Evolutionary conservation across 2,113 vertebrate species (phyloP).

Genomic region (Elaphurus davidianus): DNA sequence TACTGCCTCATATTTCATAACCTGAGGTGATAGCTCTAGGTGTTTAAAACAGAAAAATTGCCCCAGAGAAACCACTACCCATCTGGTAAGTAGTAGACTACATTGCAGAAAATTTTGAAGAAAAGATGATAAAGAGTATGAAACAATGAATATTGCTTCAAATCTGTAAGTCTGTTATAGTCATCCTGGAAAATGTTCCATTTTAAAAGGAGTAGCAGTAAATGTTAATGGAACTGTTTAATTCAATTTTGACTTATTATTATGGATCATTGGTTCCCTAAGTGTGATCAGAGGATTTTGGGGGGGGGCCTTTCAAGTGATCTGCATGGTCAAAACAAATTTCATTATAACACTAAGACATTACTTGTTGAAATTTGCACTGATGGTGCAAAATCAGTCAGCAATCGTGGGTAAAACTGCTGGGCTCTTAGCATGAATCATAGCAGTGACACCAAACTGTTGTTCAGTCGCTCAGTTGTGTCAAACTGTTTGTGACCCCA

Average conservation of each 20-base stretch:
- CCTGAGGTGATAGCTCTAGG: neutral
- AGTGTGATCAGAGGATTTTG: neutral
- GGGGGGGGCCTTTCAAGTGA: neutral
- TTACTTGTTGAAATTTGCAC: neutral
- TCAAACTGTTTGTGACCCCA: neutral
- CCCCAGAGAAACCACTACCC: neutral
- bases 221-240: neutral
- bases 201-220: neutral
- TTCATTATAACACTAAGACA: neutral
- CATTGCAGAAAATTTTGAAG: neutral
- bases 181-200: neutral
- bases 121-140: neutral
- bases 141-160: neutral
- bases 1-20: neutral
- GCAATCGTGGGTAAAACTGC: neutral
- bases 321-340: neutral
- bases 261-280: neutral
- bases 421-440: neutral
- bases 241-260: neutral
- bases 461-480: neutral
- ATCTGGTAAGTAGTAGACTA: neutral
- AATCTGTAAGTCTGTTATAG: neutral
- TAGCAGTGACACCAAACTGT: neutral
- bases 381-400: neutral
- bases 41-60: neutral